A percentile compares a stretch with the other conserved stretches of the same genome.
Evolutionary conservation across 2,797 vertebrate genomes (phyloP).

Genomic region (Melanotaenia parkinsoni): DNA sequence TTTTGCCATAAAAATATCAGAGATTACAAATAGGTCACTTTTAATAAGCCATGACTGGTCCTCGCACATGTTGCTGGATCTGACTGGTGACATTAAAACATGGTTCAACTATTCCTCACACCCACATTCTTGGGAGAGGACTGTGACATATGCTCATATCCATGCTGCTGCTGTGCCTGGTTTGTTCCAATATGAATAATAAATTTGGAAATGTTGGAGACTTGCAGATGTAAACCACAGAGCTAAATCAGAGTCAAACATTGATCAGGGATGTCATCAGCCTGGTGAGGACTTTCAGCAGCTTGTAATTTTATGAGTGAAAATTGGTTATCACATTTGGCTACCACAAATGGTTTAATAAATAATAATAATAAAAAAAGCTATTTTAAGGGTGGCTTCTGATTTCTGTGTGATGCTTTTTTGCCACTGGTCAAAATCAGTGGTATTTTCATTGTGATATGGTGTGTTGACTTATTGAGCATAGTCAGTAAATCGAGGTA

Average conservation of each 20-base stretch:
- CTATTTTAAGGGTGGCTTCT: not conserved
- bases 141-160: constrained; percentile 6
- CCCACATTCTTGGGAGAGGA: constrained; percentile 27
- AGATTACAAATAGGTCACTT: not conserved
- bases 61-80: constrained; percentile 16
- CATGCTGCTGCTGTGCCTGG: constrained; percentile 36
- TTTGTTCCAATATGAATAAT: constrained; percentile 34
- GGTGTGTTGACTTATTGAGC: constrained; percentile 40
- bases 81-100: constrained; percentile 34
- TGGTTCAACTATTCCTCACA: constrained; percentile 35
- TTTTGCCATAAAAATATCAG: not conserved
- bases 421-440: constrained; percentile 10
- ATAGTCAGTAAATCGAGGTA: constrained; percentile 30
- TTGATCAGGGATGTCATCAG: constrained; percentile 33
- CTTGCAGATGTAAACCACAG: constrained; percentile 30
- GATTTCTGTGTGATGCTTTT: constrained; percentile 14
- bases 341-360: constrained; percentile 35
- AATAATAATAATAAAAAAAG: constrained; percentile 2
- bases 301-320: constrained; percentile 40
- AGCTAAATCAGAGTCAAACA: constrained; percentile 21
- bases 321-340: constrained; percentile 24
- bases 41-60: not conserved
- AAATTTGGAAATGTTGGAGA: constrained; percentile 22
- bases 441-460: constrained; percentile 21
- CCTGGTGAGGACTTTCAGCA: constrained; percentile 14